phyloP scores from a whole-genome alignment of 2,888 invertebrate genomes.

The Colletes collaris region DNA sequence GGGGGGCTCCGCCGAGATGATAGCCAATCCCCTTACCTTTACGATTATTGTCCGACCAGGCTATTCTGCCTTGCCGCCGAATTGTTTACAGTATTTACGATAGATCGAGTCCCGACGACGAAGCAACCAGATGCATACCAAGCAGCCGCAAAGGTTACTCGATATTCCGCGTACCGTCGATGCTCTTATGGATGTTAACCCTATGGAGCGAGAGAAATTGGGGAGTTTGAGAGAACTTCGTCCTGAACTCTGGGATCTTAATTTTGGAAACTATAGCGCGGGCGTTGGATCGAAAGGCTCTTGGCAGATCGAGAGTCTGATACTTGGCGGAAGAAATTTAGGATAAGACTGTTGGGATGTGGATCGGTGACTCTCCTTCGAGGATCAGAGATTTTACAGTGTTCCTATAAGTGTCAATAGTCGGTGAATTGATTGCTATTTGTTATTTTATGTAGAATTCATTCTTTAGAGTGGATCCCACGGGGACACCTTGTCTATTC shows the following conservation, averaged over 20 bases:
- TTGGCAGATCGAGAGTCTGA: no score
- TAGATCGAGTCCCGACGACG: conserved; percentile 72
- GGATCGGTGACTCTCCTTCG: no score
- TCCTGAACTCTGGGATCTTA: neutral
- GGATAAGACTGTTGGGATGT: no score
- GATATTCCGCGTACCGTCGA: conserved; percentile 22
- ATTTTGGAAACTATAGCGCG: neutral
- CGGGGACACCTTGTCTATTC: no score
- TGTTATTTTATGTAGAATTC: no score
- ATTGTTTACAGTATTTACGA: conserved; percentile 77
- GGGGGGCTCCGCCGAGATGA: conserved; percentile 62
- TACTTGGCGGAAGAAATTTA: no score
- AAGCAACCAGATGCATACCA: conserved; percentile 37
- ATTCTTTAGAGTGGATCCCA: no score
- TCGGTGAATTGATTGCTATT: no score
- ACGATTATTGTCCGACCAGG: conserved; percentile 75
- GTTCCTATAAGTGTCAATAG: no score
- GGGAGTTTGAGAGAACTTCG: conserved; percentile 3
- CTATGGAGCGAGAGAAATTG: conserved; percentile 15
- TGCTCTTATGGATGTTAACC: conserved; percentile 8
- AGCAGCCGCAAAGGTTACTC: conserved; percentile 12
- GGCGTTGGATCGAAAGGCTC: neutral
- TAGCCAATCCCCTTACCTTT: conserved; percentile 78
- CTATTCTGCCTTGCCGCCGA: conserved; percentile 68
- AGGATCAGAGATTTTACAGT: no score